Evolutionary conservation across 2,797 vertebrate species (phyloP), one percentile per base, ranked within the genome.

Genomic region (Ambastaia sidthimunki): DNA sequence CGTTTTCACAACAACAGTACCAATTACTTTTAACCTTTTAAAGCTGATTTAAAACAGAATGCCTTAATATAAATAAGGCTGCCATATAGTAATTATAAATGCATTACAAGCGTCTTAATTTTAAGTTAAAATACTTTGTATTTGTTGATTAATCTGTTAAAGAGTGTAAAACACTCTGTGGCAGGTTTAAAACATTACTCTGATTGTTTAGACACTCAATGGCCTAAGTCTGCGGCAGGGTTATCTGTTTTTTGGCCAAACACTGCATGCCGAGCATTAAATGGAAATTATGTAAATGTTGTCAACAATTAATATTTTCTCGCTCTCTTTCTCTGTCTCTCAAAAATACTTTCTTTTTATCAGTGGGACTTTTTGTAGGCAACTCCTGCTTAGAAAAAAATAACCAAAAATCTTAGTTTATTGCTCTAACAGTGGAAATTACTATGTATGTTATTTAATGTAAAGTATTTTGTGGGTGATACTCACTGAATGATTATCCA

Each of bases 401-500:
- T 16, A 19, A 55, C 11, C 12, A 41, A 44, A 57, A 41, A 23
- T 54, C 12, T 55, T 21, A 65, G 52, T 66, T 54, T 44, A 65
- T 67, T 59, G 37, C 18, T 67, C 18, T 23, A 67, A 48, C 28
- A 76, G 47, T 47, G 71, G 21, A 63, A 28, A 71, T 62, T 44
- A 34, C 57, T 76, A 65, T 62, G 70, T 19, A 16, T 25, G 34
- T 80, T 44, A 47, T 67, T 57, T 57, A 52, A 21, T 7, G 6
- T 41, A 44, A 47, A 69, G 47, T 78, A 54, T 68, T 70, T 57
- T 59, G 19, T 62, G 44, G n/a, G 16, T 31, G 16, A 77, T 76
- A 71, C 52, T 62, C 12, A 23, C 48, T 70, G 65, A 76, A 71
- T 67, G 59, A 76, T 83, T 76, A 83, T 62, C 67, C 52, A 71